Evolutionary conservation across 2,888 invertebrate genomes (phyloP), one percentile per base, ranked within the genome.

Genomic region (Callimorpha dominula): DNA sequence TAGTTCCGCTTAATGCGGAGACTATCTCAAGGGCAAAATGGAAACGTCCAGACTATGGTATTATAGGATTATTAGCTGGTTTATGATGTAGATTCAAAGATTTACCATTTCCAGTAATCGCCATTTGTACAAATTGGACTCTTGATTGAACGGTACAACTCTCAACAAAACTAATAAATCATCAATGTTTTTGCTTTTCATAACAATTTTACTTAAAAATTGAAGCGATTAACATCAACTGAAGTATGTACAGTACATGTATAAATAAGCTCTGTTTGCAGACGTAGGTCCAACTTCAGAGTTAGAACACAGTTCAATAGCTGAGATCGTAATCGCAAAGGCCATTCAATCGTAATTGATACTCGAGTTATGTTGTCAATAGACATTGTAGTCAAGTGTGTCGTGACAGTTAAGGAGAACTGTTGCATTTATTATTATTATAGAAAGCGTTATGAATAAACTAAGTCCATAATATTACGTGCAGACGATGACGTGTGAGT

Each of bases 261-360:
- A 62, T 42, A 62, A 65, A 49, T 43, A 57, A 11, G 67, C 15
- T 50, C 54, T 57, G 68, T 42, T 57, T 68, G 42, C 74, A 72
- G 75, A 74, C 75, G 74, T 76, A 50, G 57, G 75, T 78, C 73
- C 78, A 82, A 76, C 77, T 75, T 64, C 71, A 77, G 76, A 76
- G 80, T 83, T 84, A 82, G 82, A 85, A 79, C 84, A 81, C 80
- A 79, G 79, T 82, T 86, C 84, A 85, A 87, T 86, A 83, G 83
- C 85, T 85, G 73, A 78, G 87, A 88, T 88, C 70, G 82, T 81
- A 85, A 87, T 89, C 88, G 82, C 74, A 83, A 78, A 83, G 81
- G 81, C 84, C 82, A 86, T 88, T 88, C 85, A 90, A 82, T 84
- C 81, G 82, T 84, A 84, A 85, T 88, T 86, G 87, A 86, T 86